Evolutionary conservation across 1,140 invertebrate genomes (phyloP).

Genomic region (Mactra quadrangularis): DNA sequence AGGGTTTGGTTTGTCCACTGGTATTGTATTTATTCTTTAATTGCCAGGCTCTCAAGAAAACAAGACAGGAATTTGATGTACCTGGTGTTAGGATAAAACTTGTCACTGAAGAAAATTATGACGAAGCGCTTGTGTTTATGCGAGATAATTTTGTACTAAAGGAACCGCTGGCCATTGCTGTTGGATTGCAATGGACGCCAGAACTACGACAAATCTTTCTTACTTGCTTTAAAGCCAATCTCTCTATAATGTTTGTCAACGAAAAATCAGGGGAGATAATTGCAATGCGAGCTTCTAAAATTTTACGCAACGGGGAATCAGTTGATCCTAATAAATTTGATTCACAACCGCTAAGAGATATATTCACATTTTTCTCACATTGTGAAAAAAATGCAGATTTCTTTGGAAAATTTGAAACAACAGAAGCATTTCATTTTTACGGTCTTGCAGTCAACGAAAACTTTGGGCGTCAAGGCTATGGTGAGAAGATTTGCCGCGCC

Average conservation of each 20-base stretch:
- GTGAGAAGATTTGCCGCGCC: background rate
- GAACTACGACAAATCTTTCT: background rate
- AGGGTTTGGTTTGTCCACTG: too few species aligned
- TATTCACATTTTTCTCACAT: background rate
- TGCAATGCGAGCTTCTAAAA: background rate
- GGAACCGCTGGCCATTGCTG: background rate
- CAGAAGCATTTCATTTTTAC: constrained; percentile 17
- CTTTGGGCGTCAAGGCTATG: background rate
- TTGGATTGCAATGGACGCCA: background rate
- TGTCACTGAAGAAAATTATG: background rate
- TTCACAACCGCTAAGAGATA: background rate
- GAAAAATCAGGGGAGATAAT: background rate
- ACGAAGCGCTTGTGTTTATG: background rate
- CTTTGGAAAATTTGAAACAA: constrained; percentile 3
- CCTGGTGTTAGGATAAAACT: background rate
- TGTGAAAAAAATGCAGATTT: constrained; percentile 10
- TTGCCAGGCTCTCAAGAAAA: constrained; percentile 8
- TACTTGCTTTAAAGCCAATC: background rate
- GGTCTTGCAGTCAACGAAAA: constrained; percentile 8
- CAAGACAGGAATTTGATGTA: background rate
- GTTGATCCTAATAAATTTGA: background rate
- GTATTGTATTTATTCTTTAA: too few species aligned
- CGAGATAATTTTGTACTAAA: background rate
- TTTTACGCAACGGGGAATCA: background rate
- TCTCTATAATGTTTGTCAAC: constrained; percentile 13